Evolutionary conservation across 1,140 invertebrate species (phyloP).

Genomic region (Lordiphosa stackelbergi): DNA sequence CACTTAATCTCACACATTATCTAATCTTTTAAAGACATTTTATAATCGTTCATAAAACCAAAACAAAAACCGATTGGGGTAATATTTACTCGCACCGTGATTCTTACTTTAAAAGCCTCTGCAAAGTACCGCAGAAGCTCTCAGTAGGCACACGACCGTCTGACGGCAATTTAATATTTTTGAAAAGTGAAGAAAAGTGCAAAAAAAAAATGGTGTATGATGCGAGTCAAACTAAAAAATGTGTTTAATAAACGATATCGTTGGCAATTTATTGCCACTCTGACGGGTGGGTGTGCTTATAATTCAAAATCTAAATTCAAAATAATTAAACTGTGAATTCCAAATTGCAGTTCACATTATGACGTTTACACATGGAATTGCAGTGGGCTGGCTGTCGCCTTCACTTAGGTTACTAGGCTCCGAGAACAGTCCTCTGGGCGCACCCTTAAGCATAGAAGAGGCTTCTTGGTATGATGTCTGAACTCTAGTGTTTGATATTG

Average conservation of each 20-base stretch:
- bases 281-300: constrained; percentile 47
- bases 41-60: constrained; percentile 24
- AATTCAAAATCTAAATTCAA: neutral
- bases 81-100: constrained; percentile 25
- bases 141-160: constrained; percentile 41
- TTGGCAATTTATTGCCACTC: constrained; percentile 59
- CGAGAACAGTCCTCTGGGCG: constrained; percentile 33
- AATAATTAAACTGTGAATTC: neutral
- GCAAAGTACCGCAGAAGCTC: constrained; percentile 6
- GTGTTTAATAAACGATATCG: constrained; percentile 56
- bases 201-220: constrained; percentile 35
- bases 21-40: constrained; percentile 33
- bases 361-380: constrained; percentile 57
- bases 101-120: constrained; percentile 51
- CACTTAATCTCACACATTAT: constrained; percentile 14
- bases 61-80: constrained; percentile 19
- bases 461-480: constrained; percentile 44
- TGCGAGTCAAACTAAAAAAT: constrained; percentile 20
- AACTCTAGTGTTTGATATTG: no score
- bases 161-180: constrained; percentile 4
- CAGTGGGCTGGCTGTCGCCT: constrained; percentile 56
- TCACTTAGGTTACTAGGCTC: constrained; percentile 43
- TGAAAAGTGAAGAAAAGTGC: neutral
- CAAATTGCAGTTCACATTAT: constrained; percentile 50
- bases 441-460: constrained; percentile 44